Conservation (phyloP, 2,888 invertebrate genomes). For the Agrypnus murinus region DNA sequence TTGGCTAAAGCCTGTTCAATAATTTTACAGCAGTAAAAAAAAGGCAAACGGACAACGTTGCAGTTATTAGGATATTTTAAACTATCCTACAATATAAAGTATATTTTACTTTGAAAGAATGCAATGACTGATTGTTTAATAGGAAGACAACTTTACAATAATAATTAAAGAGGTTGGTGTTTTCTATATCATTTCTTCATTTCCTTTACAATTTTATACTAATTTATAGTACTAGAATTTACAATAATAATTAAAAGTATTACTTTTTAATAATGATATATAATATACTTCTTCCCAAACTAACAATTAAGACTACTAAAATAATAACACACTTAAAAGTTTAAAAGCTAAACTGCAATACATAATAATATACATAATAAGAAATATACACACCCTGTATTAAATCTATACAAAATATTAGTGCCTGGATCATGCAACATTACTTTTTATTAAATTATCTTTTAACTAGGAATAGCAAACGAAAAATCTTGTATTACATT, state of each 20-base stretch:
- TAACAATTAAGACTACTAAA: no score
- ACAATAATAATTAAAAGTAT: neutral
- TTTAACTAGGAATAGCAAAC: no score
- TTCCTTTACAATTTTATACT: slow-evolving; percentile 9
- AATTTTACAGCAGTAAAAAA: slow-evolving; percentile 43
- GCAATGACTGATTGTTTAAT: slow-evolving; percentile 64
- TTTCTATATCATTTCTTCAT: no score
- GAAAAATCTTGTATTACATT: no score
- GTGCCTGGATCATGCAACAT: slow-evolving; percentile 29
- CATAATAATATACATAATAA: no score
- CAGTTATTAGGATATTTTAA: slow-evolving; percentile 63
- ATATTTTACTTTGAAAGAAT: slow-evolving; percentile 64
- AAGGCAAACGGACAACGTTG: slow-evolving; percentile 64
- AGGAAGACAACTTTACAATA: slow-evolving; percentile 63
- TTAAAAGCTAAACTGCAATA: no score
- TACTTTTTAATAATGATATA: no score
- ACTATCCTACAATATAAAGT: slow-evolving; percentile 62
- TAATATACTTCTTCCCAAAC: no score
- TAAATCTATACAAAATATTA: slow-evolving; percentile 46
- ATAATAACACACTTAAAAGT: no score
- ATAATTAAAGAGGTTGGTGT: slow-evolving; percentile 60
- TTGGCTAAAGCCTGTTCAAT: slow-evolving; percentile 46
- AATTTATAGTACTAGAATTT: neutral
- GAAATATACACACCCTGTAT: slow-evolving; percentile 27
- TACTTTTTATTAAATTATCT: slow-evolving; percentile 1